These are phyloP conservation scores for Agrilus planipennis DNA, from an alignment of 1,140 invertebrate genomes.

Conservation along the genomic window DNA sequence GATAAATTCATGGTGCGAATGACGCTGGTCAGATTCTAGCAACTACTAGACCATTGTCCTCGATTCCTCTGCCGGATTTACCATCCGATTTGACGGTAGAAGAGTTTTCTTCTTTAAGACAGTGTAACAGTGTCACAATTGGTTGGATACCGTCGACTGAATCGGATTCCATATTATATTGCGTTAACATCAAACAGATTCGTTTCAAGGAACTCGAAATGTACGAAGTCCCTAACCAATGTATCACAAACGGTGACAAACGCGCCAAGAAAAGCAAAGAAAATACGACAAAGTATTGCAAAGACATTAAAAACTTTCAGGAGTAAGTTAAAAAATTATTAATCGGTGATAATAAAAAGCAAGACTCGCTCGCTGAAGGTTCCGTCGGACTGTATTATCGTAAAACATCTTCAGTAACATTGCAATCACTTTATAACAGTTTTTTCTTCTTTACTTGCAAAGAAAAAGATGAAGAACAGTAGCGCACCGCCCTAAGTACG, in stretches of 20 bases:
- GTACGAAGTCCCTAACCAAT: constrained; percentile 33
- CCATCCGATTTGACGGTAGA: constrained; percentile 29
- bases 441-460: too few relatives aligned
- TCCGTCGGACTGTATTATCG: too few relatives aligned
- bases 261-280: constrained; percentile 30
- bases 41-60: constrained; percentile 22
- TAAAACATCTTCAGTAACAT: too few relatives aligned
- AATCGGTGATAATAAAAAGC: too few relatives aligned
- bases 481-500: constrained; percentile 1
- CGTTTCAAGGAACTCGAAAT: constrained; percentile 18
- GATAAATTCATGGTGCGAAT: background rate
- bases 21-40: constrained; percentile 27
- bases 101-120: constrained; percentile 28
- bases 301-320: too few relatives aligned
- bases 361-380: too few relatives aligned
- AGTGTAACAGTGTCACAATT: constrained; percentile 35
- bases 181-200: constrained; percentile 29
- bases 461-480: too few relatives aligned
- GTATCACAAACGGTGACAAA: constrained; percentile 34
- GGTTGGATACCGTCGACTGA: constrained; percentile 34
- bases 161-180: constrained; percentile 25
- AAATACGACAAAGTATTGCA: constrained; percentile 30
- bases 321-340: too few relatives aligned
- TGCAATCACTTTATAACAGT: too few relatives aligned
- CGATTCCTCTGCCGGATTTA: constrained; percentile 33